Evolutionary conservation across 2,888 invertebrate genomes (phyloP), one percentile per base, ranked within the genome.

Genomic region (Mellilla xanthometata): DNA sequence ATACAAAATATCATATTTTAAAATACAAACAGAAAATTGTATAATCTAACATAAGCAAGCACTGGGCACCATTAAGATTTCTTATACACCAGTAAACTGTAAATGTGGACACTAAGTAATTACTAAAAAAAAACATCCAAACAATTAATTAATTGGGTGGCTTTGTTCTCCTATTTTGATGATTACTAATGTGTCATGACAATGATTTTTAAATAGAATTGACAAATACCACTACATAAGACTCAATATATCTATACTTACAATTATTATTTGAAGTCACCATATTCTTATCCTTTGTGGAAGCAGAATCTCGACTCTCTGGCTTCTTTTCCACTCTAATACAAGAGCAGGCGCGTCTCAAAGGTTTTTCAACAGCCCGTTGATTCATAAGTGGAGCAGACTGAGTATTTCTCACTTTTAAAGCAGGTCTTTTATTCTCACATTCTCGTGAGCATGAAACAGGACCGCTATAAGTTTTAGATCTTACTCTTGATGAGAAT

Each of bases 401-500:
- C 11, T 76, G 74, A 15, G 74, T 56, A 49, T 72, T 68, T 24
- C 76, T 69, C 2, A 67, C 45, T 39, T 52, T 62, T 0, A 56
- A 26, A 5, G 48, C 32, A 10, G 32, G 38, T 12, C 19, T 27
- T 41, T 49, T 61, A 35, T 52, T 72, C 12, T 59, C 65, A 56
- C 79, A 81, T 45, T 79, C 75, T 61, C 72, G 72, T 8, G 55
- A 62, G 50, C 88, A 88, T 2, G 66, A 24, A 2, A 60, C 48
- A 7, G 58, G 53, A 13, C 64, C 60, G 29, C 70, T 65, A 8
- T 64, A 62, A 5, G 56, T 63, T 60, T 72, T 85, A 1, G 89
- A 86, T 47, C 78, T 74, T 2, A 62, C 62, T 49, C 89, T 72
- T 5, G 90, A 90, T 26, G 84, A 84, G 58, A 88, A 86, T 47